phyloP scores from a whole-genome alignment of 1,140 invertebrate genomes.

The Drosophila athabasca region DNA sequence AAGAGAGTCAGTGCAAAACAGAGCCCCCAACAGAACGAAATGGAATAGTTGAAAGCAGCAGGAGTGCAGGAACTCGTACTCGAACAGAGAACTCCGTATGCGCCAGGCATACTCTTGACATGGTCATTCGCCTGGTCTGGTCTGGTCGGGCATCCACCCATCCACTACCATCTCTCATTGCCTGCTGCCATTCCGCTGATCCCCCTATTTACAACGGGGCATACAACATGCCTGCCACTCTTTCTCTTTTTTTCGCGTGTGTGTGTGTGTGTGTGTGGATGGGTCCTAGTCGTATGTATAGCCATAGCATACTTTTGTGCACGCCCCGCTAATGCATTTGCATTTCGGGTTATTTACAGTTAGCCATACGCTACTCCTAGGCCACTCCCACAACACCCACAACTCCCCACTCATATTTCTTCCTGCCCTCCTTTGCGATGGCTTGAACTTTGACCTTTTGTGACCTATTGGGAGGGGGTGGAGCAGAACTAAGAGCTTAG shows the following conservation, averaged over 20 bases:
- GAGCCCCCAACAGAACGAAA: slow-evolving; percentile 10
- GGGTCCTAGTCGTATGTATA: slow-evolving; percentile 1
- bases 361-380: slow-evolving; percentile 17
- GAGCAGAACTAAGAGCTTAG: too few species aligned
- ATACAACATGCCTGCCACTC: slow-evolving; percentile 31
- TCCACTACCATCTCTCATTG: slow-evolving; percentile 4
- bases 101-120: slow-evolving; percentile 56
- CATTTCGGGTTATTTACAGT: slow-evolving; percentile 68
- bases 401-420: background rate
- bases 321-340: slow-evolving; percentile 65
- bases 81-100: background rate
- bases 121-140: slow-evolving; percentile 63
- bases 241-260: background rate
- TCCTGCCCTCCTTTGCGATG: slow-evolving; percentile 3
- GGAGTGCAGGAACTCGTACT: slow-evolving; percentile 4
- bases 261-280: slow-evolving; percentile 11
- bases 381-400: background rate
- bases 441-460: slow-evolving; percentile 58
- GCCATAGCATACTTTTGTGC: slow-evolving; percentile 60
- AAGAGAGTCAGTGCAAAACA: slow-evolving; percentile 8
- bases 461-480: background rate
- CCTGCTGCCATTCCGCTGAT: slow-evolving; percentile 10
- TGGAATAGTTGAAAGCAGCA: slow-evolving; percentile 10
- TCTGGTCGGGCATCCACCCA: slow-evolving; percentile 23
- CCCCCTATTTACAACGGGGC: too few species aligned